Evolutionary conservation across 2,797 vertebrate genomes (phyloP).

Genomic region (Pelobates cultripes): DNA sequence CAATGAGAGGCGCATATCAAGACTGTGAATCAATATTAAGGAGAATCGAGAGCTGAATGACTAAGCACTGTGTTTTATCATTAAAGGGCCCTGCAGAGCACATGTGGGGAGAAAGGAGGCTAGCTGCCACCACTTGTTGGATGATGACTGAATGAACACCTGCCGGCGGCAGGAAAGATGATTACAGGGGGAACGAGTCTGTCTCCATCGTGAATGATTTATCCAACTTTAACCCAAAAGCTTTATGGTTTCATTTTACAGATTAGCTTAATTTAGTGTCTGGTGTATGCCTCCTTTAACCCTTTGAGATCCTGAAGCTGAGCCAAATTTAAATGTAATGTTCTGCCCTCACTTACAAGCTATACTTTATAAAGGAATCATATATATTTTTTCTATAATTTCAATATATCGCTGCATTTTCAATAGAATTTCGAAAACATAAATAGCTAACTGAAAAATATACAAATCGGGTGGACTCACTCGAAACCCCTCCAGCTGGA

Average conservation of each 20-base stretch:
- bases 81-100: not conserved
- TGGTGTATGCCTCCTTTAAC: not conserved
- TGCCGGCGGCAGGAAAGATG: conserved; percentile 21
- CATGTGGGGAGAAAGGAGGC: not conserved
- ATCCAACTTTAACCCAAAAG: not conserved
- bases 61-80: conserved; percentile 1
- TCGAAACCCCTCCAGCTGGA: too few relatives aligned
- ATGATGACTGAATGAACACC: conserved; percentile 37
- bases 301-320: too few relatives aligned
- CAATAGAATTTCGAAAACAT: too few relatives aligned
- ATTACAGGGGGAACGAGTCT: conserved; percentile 17
- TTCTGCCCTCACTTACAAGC: too few relatives aligned
- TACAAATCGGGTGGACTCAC: too few relatives aligned
- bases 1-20: conserved; percentile 9
- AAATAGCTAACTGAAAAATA: too few relatives aligned
- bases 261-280: not conserved
- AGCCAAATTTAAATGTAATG: too few relatives aligned
- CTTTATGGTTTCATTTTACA: not conserved
- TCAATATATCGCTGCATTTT: too few relatives aligned
- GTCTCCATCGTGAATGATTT: conserved; percentile 26
- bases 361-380: too few relatives aligned
- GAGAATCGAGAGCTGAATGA: conserved; percentile 14
- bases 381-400: too few relatives aligned
- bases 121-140: conserved; percentile 23
- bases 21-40: conserved; percentile 36